phyloP scores from a whole-genome alignment of 2,888 invertebrate genomes.

The Epiblema foenella region DNA sequence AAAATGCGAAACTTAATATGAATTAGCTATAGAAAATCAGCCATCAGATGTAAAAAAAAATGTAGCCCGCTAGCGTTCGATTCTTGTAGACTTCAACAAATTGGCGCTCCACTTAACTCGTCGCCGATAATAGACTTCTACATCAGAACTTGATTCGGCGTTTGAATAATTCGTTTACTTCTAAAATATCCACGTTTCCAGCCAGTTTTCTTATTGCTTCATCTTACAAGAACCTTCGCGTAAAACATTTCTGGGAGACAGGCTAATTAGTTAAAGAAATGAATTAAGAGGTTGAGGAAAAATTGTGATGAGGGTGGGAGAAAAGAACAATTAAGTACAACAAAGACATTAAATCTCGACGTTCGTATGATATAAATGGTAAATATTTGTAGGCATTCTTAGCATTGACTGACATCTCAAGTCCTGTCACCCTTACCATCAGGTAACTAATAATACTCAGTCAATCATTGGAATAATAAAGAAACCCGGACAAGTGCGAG shows the following conservation, averaged over 20 bases:
- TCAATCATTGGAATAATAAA: too few species aligned
- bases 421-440: too few species aligned
- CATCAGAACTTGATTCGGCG: conserved; percentile 49
- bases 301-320: not conserved
- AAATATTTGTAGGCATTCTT: too few species aligned
- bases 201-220: conserved; percentile 4
- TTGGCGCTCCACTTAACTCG: conserved; percentile 52
- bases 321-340: not conserved
- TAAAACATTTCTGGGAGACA: not conserved
- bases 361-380: not conserved
- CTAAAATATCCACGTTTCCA: conserved; percentile 6
- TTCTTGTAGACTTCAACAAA: conserved; percentile 13
- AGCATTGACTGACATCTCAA: too few species aligned
- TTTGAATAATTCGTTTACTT: conserved; percentile 53
- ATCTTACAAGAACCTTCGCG: not conserved
- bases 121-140: conserved; percentile 50
- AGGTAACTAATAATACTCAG: too few species aligned
- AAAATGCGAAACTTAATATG: too few species aligned
- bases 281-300: not conserved
- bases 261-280: conserved; percentile 16
- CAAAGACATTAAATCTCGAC: not conserved
- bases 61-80: conserved; percentile 17
- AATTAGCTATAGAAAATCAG: not conserved
- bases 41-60: not conserved
- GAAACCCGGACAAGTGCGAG: too few species aligned